Percentiles rank a stretch among this genome's conserved stretches.
These are phyloP conservation scores for Choloepus hoffmanni DNA, from an alignment of 2,113 vertebrate genomes.

Conservation along the genomic window DNA sequence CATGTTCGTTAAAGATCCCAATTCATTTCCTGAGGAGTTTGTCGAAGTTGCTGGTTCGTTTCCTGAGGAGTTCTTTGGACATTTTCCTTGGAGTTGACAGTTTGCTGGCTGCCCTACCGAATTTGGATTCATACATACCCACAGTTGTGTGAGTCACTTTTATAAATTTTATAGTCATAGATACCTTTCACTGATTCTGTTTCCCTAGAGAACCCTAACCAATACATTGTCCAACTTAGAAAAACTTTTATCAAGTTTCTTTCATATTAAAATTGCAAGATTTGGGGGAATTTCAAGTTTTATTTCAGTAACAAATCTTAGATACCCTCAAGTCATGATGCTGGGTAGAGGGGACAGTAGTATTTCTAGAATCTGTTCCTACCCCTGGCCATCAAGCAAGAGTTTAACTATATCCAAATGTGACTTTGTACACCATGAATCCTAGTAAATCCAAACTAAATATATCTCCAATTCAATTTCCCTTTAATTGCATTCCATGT, in stretches of 20 bases:
- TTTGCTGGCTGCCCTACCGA: too few species aligned
- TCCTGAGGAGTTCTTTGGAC: too few species aligned
- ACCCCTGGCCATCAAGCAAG: background rate
- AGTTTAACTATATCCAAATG: background rate
- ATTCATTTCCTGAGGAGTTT: too few species aligned
- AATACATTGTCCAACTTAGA: background rate
- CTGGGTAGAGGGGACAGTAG: background rate
- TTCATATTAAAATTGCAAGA: background rate
- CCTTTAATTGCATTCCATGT: background rate
- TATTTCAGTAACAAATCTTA: background rate
- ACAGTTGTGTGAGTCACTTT: too few species aligned
- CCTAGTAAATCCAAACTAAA: background rate
- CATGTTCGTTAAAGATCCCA: too few species aligned
- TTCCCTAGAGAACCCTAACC: too few species aligned
- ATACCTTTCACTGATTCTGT: too few species aligned
- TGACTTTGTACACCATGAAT: background rate
- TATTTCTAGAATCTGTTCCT: background rate
- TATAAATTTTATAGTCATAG: too few species aligned
- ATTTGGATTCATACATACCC: too few species aligned
- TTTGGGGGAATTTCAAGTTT: conserved; percentile 18
- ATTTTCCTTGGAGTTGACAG: too few species aligned
- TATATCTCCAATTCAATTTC: background rate
- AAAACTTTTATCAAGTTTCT: background rate
- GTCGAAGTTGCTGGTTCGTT: too few species aligned
- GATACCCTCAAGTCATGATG: background rate